Percentiles rank a stretch among this genome's conserved stretches.
Evolutionary conservation across 1,140 invertebrate genomes (phyloP).

Genomic region (Parapsyche elsis): DNA sequence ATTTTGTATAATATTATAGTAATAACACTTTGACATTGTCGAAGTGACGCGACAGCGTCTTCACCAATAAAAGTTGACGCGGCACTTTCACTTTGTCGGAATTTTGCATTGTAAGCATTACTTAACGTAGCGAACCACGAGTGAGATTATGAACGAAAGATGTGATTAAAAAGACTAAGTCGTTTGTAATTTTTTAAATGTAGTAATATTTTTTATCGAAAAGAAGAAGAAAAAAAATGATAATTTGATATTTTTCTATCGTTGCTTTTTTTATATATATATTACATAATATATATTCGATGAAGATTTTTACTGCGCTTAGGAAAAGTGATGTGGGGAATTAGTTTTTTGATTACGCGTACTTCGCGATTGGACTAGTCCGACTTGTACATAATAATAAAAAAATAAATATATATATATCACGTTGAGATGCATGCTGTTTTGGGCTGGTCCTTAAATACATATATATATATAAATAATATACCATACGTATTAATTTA

Average conservation of each 20-base stretch:
- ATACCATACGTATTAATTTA: background rate
- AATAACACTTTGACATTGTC: no score
- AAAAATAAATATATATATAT: background rate
- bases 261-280: slow-evolving; percentile 14
- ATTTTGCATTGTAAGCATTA: no score
- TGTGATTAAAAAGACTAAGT: slow-evolving; percentile 30
- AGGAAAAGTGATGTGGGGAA: no score
- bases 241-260: slow-evolving; percentile 24
- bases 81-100: no score
- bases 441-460: slow-evolving; percentile 18
- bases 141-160: slow-evolving; percentile 25
- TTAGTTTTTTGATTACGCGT: background rate
- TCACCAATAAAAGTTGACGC: no score
- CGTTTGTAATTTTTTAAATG: slow-evolving; percentile 31
- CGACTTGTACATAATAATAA: background rate
- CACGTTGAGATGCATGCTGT: background rate
- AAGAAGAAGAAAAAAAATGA: background rate
- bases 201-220: slow-evolving; percentile 20
- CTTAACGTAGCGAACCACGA: background rate
- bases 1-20: no score
- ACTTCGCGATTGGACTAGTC: background rate
- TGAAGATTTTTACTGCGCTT: no score
- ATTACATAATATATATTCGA: no score
- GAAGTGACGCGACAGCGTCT: no score
- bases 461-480: no score